Percentiles rank a stretch among this genome's conserved stretches.
phyloP scores from a whole-genome alignment of 2,113 vertebrate genomes.

The Etia nguti region DNA sequence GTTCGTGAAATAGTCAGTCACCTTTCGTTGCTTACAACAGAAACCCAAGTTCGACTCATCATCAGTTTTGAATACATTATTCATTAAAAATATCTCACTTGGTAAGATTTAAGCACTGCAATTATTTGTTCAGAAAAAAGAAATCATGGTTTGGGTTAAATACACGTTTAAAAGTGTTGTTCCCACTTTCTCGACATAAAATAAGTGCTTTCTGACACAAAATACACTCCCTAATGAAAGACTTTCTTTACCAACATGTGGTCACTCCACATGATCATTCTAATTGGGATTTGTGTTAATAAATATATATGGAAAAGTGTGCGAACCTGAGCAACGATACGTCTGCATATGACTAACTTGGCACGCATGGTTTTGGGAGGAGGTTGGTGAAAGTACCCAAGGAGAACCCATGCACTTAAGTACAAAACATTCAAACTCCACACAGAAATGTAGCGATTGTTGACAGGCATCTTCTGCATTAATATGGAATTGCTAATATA shows the following conservation, averaged over 20 bases:
- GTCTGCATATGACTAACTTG: background rate
- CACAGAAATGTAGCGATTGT: background rate
- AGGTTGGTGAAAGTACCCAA: background rate
- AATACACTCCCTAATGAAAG: too few relatives aligned
- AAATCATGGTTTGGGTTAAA: background rate
- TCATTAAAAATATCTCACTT: background rate
- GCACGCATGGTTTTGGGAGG: background rate
- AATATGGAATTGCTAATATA: background rate
- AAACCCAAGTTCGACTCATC: background rate
- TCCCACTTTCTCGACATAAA: background rate
- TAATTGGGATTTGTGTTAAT: background rate
- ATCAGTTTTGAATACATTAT: background rate
- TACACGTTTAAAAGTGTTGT: background rate
- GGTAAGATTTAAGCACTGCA: background rate
- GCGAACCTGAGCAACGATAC: background rate
- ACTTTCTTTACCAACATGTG: too few relatives aligned
- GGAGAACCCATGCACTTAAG: background rate
- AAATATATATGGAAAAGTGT: background rate
- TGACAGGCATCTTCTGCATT: background rate
- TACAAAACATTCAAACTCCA: background rate
- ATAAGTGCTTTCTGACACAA: background rate
- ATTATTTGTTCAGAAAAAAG: background rate
- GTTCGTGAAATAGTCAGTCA: accelerated
- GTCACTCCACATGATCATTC: background rate
- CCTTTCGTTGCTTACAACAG: background rate